phyloP scores from a whole-genome alignment of 1,140 invertebrate genomes.

The Batillaria attramentaria region DNA sequence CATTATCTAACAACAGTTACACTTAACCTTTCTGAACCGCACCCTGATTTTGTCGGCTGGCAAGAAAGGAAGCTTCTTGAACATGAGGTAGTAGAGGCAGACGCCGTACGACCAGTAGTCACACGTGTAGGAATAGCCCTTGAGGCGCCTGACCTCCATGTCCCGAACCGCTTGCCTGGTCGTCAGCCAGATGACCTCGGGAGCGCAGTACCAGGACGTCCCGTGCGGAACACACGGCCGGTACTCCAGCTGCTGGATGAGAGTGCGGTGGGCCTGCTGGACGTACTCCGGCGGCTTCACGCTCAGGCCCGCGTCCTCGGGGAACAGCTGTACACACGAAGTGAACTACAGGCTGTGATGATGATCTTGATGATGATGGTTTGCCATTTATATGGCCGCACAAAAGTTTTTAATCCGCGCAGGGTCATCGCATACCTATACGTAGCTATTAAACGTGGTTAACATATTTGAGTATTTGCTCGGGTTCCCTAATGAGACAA shows the following conservation, averaged over 20 bases:
- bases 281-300: background rate
- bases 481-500: too few relatives aligned
- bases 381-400: too few relatives aligned
- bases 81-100: conserved; percentile 30
- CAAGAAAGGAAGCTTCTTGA: background rate
- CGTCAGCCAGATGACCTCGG: conserved; percentile 15
- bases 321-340: too few relatives aligned
- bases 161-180: background rate
- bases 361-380: too few relatives aligned
- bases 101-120: conserved; percentile 24
- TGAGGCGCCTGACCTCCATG: background rate
- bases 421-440: too few relatives aligned
- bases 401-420: too few relatives aligned
- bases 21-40: too few relatives aligned
- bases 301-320: background rate
- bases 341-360: too few relatives aligned
- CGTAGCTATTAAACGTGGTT: too few relatives aligned
- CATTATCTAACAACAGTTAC: background rate
- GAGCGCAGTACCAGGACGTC: conserved; percentile 15
- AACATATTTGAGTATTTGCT: too few relatives aligned
- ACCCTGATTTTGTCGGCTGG: background rate
- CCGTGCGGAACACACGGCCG: background rate
- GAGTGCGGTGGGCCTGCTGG: background rate
- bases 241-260: background rate
- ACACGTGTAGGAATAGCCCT: conserved; percentile 6